These are phyloP conservation scores for Columbina picui DNA, from an alignment of 2,113 vertebrate genomes.

Conservation along the genomic window DNA sequence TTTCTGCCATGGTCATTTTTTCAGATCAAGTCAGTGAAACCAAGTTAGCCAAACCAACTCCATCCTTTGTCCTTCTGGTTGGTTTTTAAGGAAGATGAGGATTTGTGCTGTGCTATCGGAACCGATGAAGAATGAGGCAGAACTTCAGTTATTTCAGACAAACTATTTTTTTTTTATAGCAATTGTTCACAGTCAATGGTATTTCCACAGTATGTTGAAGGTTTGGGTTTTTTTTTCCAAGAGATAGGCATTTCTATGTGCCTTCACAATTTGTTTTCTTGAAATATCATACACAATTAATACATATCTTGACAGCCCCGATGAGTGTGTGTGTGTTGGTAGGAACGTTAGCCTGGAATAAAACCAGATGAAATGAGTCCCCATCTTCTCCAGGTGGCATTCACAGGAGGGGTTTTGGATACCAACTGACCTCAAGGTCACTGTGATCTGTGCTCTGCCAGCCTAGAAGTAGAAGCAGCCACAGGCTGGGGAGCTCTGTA, in stretches of 20 bases:
- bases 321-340: not conserved
- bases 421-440: not conserved
- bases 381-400: not conserved
- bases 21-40: not conserved
- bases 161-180: not conserved
- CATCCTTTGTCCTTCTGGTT: not conserved
- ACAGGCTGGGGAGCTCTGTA: not conserved
- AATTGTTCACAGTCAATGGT: not conserved
- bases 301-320: not conserved
- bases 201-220: not conserved
- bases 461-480: not conserved
- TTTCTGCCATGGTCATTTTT: not conserved
- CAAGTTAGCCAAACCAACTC: not conserved
- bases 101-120: accelerated
- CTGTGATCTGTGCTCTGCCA: not conserved
- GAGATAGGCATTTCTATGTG: not conserved
- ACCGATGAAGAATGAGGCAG: not conserved
- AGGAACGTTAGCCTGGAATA: not conserved
- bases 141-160: not conserved
- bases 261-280: not conserved
- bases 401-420: not conserved
- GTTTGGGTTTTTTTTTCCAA: not conserved
- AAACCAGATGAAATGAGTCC: not conserved
- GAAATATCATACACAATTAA: not conserved
- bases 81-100: not conserved